phyloP scores from a whole-genome alignment of 35 echinoderm and acorn worm species.

The Chiridota heheva region DNA sequence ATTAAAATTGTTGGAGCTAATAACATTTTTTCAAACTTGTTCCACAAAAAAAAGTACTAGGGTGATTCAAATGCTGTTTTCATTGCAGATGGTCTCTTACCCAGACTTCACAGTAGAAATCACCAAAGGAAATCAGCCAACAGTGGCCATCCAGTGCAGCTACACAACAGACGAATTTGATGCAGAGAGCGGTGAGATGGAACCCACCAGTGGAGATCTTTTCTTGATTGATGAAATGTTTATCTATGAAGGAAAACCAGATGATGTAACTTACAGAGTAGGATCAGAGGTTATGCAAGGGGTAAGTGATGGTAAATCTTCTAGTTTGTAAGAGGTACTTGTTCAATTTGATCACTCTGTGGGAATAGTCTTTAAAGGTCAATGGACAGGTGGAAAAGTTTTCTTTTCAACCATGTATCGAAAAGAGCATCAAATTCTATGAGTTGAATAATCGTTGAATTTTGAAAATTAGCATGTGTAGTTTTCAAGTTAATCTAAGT shows the following conservation, averaged over 20 bases:
- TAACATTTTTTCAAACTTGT: not conserved
- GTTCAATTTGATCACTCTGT: not conserved
- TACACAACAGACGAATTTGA: conserved; percentile 52
- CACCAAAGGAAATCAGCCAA: conserved; percentile 55
- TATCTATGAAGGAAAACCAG: conserved; percentile 43
- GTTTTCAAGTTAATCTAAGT: not conserved
- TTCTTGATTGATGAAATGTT: conserved; percentile 95
- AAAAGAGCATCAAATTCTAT: not conserved
- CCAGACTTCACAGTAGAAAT: conserved; percentile 91
- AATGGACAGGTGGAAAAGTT: not conserved
- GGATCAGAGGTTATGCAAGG: conserved; percentile 98
- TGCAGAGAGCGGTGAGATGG: conserved; percentile 20
- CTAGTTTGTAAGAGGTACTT: not conserved
- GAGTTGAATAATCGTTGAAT: not conserved
- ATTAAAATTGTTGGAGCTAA: not conserved
- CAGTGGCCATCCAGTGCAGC: conserved; percentile 71
- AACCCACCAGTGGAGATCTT: conserved; percentile 52
- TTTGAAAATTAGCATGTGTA: not conserved
- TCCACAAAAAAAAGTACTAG: not conserved
- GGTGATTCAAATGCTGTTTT: not conserved
- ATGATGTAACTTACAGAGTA: conserved; percentile 73
- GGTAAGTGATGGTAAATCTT: conserved; percentile 39
- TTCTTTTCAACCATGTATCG: too few species aligned
- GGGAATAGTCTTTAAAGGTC: not conserved
- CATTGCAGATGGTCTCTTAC: conserved; percentile 83